Evolutionary conservation across 2,888 invertebrate species (phyloP).

Genomic region (Herminia tarsipennalis): DNA sequence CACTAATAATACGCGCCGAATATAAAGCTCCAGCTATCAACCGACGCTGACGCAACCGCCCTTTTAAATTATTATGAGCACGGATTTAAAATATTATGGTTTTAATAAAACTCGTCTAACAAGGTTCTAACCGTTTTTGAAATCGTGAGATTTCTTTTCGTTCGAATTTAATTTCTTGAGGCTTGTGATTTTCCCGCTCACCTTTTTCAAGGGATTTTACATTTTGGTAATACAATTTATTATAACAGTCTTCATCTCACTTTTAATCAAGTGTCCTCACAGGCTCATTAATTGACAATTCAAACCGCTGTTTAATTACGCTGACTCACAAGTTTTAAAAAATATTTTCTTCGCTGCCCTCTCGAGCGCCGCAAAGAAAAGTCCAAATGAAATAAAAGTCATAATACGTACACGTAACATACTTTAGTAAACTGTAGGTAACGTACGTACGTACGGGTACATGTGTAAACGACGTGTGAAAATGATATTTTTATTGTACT

Average conservation of each 20-base stretch:
- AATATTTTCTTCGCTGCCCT: slow-evolving; percentile 25
- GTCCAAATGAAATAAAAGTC: slow-evolving; percentile 13
- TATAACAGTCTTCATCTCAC: slow-evolving; percentile 33
- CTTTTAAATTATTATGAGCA: slow-evolving; percentile 16
- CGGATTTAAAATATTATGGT: slow-evolving; percentile 19
- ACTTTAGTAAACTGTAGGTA: slow-evolving; percentile 13
- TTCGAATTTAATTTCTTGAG: slow-evolving; percentile 14
- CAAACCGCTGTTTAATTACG: slow-evolving; percentile 42
- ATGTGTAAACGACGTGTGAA: slow-evolving; percentile 33
- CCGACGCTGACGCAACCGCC: slow-evolving; percentile 14
- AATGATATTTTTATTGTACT: slow-evolving; percentile 50
- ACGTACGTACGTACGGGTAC: slow-evolving; percentile 11
- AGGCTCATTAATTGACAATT: slow-evolving; percentile 41
- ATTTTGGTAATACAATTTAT: slow-evolving; percentile 40
- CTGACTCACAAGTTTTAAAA: slow-evolving; percentile 35
- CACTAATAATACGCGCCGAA: slow-evolving; percentile 37
- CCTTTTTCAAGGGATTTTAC: slow-evolving; percentile 24
- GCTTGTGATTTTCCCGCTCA: slow-evolving; percentile 21
- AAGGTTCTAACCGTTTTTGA: slow-evolving; percentile 6
- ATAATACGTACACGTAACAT: slow-evolving; percentile 9
- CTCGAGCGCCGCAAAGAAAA: slow-evolving; percentile 10
- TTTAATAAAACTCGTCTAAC: slow-evolving; percentile 24
- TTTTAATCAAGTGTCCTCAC: slow-evolving; percentile 42
- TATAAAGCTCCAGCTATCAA: slow-evolving; percentile 25
- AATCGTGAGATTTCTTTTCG: slow-evolving; percentile 18